Evolutionary conservation across 2,888 invertebrate species (phyloP).

Genomic region (Cosmia pyralina): DNA sequence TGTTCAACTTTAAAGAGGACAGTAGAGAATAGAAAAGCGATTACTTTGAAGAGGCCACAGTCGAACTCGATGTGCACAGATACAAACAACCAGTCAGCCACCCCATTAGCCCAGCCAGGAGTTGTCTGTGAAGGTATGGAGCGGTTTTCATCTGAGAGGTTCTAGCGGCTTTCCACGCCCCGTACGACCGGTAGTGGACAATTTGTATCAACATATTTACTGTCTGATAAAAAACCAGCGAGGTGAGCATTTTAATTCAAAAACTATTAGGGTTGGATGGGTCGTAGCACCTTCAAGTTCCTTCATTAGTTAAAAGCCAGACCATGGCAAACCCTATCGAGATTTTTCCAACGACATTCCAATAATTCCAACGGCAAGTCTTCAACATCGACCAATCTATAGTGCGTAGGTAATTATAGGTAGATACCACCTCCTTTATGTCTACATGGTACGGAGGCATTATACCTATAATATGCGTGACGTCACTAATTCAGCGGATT

Average conservation of each 20-base stretch:
- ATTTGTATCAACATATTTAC: conserved; percentile 5
- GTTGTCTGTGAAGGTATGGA: too few relatives aligned
- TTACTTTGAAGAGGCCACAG: background rate
- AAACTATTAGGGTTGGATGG: too few relatives aligned
- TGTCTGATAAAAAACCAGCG: conserved; percentile 12
- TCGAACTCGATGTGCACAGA: too few relatives aligned
- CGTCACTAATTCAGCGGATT: conserved; percentile 30
- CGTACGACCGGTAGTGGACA: background rate
- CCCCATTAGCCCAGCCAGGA: too few relatives aligned
- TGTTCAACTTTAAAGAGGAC: background rate
- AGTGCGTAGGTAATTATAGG: conserved; percentile 3
- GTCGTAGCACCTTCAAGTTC: too few relatives aligned
- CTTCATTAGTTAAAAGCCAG: too few relatives aligned
- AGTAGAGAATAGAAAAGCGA: background rate
- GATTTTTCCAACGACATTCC: background rate
- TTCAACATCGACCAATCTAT: background rate
- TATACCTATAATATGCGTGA: conserved; percentile 15
- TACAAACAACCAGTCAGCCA: too few relatives aligned
- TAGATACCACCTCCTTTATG: conserved; percentile 1
- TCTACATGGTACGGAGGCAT: background rate
- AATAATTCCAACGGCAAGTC: background rate
- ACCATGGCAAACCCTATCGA: too few relatives aligned
- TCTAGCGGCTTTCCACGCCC: background rate
- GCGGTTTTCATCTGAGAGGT: background rate
- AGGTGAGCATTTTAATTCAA: conserved; percentile 1